Conservation (phyloP, 2,888 invertebrate species). For the Machimus atricapillus region DNA sequence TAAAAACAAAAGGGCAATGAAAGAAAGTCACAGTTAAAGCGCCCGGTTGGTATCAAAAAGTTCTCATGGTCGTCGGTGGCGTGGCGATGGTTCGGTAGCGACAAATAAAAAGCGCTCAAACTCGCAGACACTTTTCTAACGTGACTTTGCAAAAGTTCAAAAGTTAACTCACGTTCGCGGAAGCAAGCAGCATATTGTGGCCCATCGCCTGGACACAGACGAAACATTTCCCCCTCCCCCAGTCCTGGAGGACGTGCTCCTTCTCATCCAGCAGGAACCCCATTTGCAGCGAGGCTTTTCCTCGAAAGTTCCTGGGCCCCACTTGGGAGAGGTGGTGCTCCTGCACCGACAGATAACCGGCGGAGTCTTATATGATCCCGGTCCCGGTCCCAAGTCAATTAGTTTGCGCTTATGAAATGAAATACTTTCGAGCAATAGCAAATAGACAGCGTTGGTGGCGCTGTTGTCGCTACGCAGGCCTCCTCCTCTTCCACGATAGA, state of each 20-base stretch:
- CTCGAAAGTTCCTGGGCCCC: neutral
- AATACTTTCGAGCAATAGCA: constrained; percentile 13
- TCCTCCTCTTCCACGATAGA: neutral
- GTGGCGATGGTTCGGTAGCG: neutral
- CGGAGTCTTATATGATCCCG: neutral
- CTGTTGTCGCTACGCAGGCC: neutral
- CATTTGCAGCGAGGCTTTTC: neutral
- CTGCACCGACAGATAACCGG: constrained; percentile 3
- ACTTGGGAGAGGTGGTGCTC: neutral
- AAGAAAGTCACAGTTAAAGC: neutral
- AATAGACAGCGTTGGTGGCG: neutral
- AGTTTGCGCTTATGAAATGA: constrained; percentile 15
- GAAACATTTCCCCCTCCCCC: neutral
- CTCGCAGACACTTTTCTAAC: constrained; percentile 41
- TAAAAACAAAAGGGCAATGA: neutral
- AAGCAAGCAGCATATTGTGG: constrained; percentile 43
- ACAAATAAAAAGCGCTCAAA: constrained; percentile 36
- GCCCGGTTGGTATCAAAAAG: neutral
- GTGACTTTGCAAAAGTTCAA: constrained; percentile 40
- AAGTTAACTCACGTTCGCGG: constrained; percentile 37
- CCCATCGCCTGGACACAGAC: constrained; percentile 1
- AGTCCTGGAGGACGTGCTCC: neutral
- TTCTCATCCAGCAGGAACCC: neutral
- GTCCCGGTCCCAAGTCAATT: constrained; percentile 15
- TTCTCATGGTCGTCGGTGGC: neutral